Base-by-base conservation (phyloP, 2,113 vertebrate species). In the Scortum barcoo region DNA sequence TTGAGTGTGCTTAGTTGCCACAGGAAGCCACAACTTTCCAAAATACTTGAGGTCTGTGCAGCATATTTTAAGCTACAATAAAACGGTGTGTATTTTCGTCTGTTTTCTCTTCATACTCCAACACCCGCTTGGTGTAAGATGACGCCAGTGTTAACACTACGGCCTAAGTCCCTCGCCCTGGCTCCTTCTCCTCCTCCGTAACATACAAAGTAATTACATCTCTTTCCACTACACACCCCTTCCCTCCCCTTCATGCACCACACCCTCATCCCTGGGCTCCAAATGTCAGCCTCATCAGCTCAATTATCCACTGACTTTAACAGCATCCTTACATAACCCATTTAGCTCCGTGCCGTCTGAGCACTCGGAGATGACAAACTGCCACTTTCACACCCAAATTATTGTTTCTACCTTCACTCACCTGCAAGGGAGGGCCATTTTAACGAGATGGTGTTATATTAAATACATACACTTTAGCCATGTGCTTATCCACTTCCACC, bases 271-370 rank as follows among this genome's bases (percentile, higher is more conserved):
- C 89, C 81, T 40, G 44, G 80, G 80, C 85, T 89, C 80, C 80
- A 89, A 90, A 91, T 90, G 81, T 87, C 88, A 89, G 76, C 78
- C 80, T 90, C 89, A 89, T 93, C 91, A 90, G 82, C 83, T 87
- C 81, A 88, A 91, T 90, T 88, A 89, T 81, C 85, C 83, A 17
- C 81, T 33, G 73, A 79, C 85, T 89, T 82, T 60, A 77, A 81
- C 83, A 80, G 76, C 86, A 77, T 87, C 80, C 81, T 87, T 75
- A 80, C 60, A 44, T 85, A 83, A 90, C 72, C 75, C 62, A n/a
- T 81, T 87, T 42, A 67, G 44, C 54, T 42, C 20, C 9, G 58
- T 44, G 74, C 56, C n/a, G 75, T 80, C 72, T 80, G 72, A 80
- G 80, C 69, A 51, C 66, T 57, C 0, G 2, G 22, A 65, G 68